Percentiles rank a stretch among this genome's conserved stretches.
These are phyloP conservation scores for Aplidium turbinatum DNA, from an alignment of 23 tunicate species.

Conservation along the genomic window DNA sequence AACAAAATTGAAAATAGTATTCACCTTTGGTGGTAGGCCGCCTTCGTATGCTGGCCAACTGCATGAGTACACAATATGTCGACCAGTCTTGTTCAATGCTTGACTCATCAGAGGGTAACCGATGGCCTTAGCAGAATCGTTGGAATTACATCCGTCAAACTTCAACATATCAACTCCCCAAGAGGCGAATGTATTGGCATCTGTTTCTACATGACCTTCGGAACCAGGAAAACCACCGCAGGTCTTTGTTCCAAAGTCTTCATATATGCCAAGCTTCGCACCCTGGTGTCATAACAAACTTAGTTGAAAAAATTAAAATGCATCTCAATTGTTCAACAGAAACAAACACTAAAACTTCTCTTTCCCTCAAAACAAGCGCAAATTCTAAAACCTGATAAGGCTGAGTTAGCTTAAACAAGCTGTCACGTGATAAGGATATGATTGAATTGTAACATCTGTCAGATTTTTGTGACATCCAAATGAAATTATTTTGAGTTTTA, in stretches of 20 bases:
- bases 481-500: no score
- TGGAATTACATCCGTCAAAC: constrained; percentile 86
- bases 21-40: constrained; percentile 91
- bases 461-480: no score
- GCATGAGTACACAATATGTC: constrained; percentile 71
- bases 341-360: no score
- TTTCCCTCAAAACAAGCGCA: no score
- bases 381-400: no score
- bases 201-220: constrained; percentile 63
- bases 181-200: constrained; percentile 81
- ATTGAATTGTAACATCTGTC: no score
- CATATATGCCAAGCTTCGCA: constrained; percentile 83
- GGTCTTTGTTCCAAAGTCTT: constrained; percentile 76
- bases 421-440: no score
- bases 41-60: constrained; percentile 96
- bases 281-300: constrained; percentile 37
- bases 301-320: background rate
- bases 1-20: no score
- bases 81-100: constrained; percentile 74
- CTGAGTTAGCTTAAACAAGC: no score
- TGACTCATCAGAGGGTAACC: constrained; percentile 82
- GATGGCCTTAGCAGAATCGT: constrained; percentile 51
- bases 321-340: no score
- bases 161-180: constrained; percentile 95
- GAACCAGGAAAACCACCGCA: constrained; percentile 91